Evolutionary conservation across 2,888 invertebrate species (phyloP).

Genomic region (Brachynemurus nebulosus): DNA sequence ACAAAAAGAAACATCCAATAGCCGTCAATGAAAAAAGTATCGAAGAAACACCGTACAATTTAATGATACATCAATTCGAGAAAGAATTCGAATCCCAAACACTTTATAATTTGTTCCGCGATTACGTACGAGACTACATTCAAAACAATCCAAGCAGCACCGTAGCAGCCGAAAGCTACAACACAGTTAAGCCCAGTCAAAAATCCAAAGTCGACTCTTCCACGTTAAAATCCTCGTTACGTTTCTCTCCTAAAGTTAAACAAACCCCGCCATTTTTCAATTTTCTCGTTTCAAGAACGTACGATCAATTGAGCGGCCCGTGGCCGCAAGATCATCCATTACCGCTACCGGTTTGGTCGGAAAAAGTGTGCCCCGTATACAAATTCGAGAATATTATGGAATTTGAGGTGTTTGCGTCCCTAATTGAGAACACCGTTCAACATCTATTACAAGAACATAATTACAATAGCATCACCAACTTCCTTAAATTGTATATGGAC

Average conservation of each 20-base stretch:
- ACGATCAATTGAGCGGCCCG: conserved; percentile 35
- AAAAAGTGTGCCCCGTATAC: conserved; percentile 33
- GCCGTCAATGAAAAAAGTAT: too few relatives aligned
- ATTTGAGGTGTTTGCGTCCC: conserved; percentile 67
- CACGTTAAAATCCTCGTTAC: not conserved
- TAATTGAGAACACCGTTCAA: conserved; percentile 67
- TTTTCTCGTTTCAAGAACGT: conserved; percentile 20
- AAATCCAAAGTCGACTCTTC: not conserved
- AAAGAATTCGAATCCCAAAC: not conserved
- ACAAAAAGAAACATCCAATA: too few relatives aligned
- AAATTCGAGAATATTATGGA: conserved; percentile 40
- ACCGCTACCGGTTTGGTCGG: conserved; percentile 63
- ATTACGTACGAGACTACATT: not conserved
- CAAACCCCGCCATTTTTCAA: not conserved
- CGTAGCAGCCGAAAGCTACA: not conserved
- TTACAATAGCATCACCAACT: conserved; percentile 82
- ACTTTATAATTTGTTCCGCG: not conserved
- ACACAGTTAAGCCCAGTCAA: not conserved
- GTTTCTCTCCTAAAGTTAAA: not conserved
- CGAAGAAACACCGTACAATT: not conserved
- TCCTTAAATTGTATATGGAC: conserved; percentile 51
- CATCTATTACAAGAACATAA: conserved; percentile 69
- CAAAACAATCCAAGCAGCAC: not conserved
- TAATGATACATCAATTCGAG: not conserved
- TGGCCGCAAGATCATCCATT: conserved; percentile 58